Conservation (phyloP, 2,797 vertebrate species). For the Cossypha dichroa region DNA sequence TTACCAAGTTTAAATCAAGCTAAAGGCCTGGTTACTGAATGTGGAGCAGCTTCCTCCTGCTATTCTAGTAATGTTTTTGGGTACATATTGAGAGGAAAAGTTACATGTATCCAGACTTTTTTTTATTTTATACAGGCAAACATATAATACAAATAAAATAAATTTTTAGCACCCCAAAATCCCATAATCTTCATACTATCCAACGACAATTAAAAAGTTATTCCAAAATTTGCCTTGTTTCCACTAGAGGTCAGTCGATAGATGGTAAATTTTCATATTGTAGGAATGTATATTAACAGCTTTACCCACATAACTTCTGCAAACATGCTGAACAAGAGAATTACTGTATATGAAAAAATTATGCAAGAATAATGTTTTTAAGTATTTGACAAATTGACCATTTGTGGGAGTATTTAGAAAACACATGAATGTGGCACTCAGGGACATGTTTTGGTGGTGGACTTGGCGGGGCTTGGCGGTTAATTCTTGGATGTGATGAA, state of each 20-base stretch:
- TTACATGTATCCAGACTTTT: not conserved
- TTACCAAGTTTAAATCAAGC: not conserved
- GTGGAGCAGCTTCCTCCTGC: not conserved
- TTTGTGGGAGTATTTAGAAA: not conserved
- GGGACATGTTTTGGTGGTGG: not conserved
- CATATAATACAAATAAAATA: not conserved
- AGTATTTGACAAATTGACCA: not conserved
- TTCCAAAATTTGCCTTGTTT: not conserved
- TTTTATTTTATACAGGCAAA: not conserved
- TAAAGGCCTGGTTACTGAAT: not conserved
- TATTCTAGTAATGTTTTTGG: not conserved
- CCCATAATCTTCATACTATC: not conserved
- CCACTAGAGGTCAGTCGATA: slow-evolving; percentile 63
- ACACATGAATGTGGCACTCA: not conserved
- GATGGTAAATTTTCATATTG: not conserved
- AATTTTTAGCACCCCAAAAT: not conserved
- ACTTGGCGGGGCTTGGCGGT: not conserved
- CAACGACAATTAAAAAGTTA: not conserved
- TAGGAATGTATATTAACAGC: not conserved
- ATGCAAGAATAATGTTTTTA: not conserved
- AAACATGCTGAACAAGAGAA: not conserved
- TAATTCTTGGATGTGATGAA: no score
- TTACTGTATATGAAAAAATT: not conserved
- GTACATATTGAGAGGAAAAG: not conserved
- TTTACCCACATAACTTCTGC: not conserved